phyloP scores from a whole-genome alignment of 92 coral and sea anemone genomes.

The Meandrina meandrites region DNA sequence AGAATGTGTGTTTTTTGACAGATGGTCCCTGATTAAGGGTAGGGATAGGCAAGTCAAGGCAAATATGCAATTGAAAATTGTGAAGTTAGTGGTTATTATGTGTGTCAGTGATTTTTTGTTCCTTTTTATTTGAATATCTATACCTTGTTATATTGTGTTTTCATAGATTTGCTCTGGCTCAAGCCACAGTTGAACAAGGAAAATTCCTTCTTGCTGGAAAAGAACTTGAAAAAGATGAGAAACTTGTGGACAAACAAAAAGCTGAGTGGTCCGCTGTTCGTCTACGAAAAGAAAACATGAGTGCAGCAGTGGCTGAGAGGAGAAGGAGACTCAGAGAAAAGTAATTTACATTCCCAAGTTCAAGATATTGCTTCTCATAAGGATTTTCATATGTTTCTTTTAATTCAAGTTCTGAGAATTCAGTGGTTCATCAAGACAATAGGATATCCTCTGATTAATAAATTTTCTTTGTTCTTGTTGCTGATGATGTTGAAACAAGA shows the following conservation, averaged over 20 bases:
- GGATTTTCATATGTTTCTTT: not conserved
- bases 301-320: constrained; percentile 78
- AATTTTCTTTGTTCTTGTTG: no score
- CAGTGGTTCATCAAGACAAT: not conserved
- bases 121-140: no score
- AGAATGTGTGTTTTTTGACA: no score
- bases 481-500: no score
- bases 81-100: not conserved
- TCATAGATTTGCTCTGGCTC: constrained; percentile 86
- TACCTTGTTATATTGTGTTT: not conserved
- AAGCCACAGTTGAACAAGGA: constrained; percentile 97
- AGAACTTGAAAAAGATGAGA: constrained; percentile 88
- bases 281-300: constrained; percentile 79
- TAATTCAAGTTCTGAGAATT: not conserved
- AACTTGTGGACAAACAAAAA: constrained; percentile 80
- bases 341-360: constrained; percentile 47
- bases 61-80: no score
- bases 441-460: no score
- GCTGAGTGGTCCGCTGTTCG: constrained; percentile 85
- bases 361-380: not conserved
- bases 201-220: constrained; percentile 94
- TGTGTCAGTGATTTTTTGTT: not conserved
- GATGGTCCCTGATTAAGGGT: no score
- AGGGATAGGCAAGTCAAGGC: no score
- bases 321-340: constrained; percentile 87